Conservation (phyloP, 2,888 invertebrate genomes). For the Pandemis cinnamomeana region DNA sequence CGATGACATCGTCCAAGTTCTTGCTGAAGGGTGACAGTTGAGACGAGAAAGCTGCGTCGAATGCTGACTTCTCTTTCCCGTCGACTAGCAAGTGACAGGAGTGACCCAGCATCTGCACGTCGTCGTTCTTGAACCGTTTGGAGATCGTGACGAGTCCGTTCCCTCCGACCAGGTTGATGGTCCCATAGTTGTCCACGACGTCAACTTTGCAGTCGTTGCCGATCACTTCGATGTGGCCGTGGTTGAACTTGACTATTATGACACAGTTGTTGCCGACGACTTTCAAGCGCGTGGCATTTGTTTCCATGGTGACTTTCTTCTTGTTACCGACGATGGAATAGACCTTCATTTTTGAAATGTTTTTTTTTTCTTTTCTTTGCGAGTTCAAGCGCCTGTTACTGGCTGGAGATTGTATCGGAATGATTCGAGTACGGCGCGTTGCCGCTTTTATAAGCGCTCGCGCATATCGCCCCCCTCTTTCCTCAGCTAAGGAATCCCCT, state of each 20-base stretch:
- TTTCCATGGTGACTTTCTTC: constrained; percentile 80
- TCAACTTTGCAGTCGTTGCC: constrained; percentile 78
- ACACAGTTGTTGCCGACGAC: constrained; percentile 78
- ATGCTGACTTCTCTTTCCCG: constrained; percentile 68
- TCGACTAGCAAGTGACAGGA: constrained; percentile 69
- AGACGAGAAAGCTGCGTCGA: constrained; percentile 60
- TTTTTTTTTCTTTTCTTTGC: constrained; percentile 7
- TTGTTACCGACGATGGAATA: constrained; percentile 79
- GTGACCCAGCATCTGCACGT: constrained; percentile 69
- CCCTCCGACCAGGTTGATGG: constrained; percentile 72
- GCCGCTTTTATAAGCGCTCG: constrained; percentile 48
- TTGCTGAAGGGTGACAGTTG: constrained; percentile 79
- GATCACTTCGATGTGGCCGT: constrained; percentile 77
- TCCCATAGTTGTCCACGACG: constrained; percentile 70
- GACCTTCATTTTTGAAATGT: constrained; percentile 68
- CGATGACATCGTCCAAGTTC: constrained; percentile 78
- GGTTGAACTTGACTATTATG: constrained; percentile 67
- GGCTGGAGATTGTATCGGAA: constrained; percentile 45
- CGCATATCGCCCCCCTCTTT: constrained; percentile 45
- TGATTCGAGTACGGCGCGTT: constrained; percentile 53
- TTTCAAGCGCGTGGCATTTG: constrained; percentile 69
- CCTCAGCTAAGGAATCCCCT: constrained; percentile 56
- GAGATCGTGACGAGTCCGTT: constrained; percentile 68
- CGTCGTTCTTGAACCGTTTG: constrained; percentile 70
- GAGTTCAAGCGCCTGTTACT: constrained; percentile 5